Base-by-base conservation (phyloP, 2,797 vertebrate genomes). In the Paedocypris micromegethes region DNA sequence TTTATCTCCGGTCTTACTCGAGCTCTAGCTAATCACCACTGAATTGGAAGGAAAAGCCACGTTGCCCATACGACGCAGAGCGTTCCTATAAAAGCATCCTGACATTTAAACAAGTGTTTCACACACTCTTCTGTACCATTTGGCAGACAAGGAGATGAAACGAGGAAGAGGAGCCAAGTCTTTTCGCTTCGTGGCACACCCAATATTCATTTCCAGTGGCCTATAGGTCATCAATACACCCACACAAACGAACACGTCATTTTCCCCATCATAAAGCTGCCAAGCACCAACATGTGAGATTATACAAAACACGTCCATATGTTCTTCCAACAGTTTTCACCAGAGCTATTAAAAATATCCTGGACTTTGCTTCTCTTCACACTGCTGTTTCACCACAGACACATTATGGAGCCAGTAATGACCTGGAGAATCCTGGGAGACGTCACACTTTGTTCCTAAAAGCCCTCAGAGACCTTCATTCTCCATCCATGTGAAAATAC, bases 91-190 rank as follows among this genome's bases (percentile, higher is more conserved):
- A 48, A 56, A 73, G 60, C 43, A 23, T 79, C 72, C 75, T 83
- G 84, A 84, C 85, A 83, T 87, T 88, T 82, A 78, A 74, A 74
- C 23, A 49, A 39, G 66, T 77, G 78, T 73, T 74, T 75, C 69
- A 79, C 75, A 52, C 58, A 64, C 53, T 55, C 9, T 66, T 38
- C 50, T 23, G 43, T 61, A 66, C 42, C 45, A 49, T 52, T 44
- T 66, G 45, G 47, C 51, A 56, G 43, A 62, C 41, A 48, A 40
- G 61, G 62, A 58, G 78, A 69, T 72, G 67, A 65, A 58, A 64
- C 37, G 71, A 53, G 42, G 48, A 58, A 58, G 58, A 6, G 62
- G 68, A 42, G 79, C 78, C 78, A 83, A 79, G 65, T 74, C 50
- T 77, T 83, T 80, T 61, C 82, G 76, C 69, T 75, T 61, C 75